These are phyloP conservation scores for Leucoraja ocellata DNA, from an alignment of 2,797 vertebrate species.

Conservation along the genomic window DNA sequence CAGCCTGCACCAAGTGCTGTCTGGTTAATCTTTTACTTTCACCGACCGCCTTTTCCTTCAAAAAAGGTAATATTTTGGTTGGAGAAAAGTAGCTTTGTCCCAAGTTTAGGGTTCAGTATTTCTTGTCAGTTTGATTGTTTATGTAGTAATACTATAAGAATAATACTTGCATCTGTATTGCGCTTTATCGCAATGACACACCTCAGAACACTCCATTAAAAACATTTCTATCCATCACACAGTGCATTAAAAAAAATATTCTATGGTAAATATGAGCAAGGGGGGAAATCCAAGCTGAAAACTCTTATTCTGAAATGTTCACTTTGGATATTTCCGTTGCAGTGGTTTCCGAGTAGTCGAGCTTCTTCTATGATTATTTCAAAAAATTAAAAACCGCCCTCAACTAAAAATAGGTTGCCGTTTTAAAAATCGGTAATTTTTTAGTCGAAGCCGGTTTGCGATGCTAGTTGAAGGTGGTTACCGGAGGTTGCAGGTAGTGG, in stretches of 20 bases:
- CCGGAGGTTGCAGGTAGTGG: no score
- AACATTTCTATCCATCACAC: not conserved
- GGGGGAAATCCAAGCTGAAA: not conserved
- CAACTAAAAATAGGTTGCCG: no score
- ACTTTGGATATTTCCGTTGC: not conserved
- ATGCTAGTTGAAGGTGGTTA: no score
- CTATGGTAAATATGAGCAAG: not conserved
- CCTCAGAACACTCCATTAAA: not conserved
- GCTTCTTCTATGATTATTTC: no score
- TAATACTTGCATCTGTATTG: constrained; percentile 4
- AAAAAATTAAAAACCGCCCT: no score
- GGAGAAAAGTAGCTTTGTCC: constrained; percentile 10
- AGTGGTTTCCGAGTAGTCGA: no score
- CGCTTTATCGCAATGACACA: not conserved
- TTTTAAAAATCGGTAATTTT: no score
- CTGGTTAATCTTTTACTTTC: constrained; percentile 24
- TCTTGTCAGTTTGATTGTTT: constrained; percentile 36
- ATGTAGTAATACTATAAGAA: constrained; percentile 3
- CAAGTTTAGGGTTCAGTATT: constrained; percentile 22
- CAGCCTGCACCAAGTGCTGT: constrained; percentile 18
- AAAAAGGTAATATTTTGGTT: constrained; percentile 30
- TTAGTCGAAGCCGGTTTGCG: no score
- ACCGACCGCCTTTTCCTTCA: constrained; percentile 28
- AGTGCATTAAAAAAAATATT: not conserved
- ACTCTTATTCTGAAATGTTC: not conserved